These are phyloP conservation scores for Leptarthrus brevirostris DNA, from an alignment of 2,888 invertebrate genomes.

Conservation along the genomic window DNA sequence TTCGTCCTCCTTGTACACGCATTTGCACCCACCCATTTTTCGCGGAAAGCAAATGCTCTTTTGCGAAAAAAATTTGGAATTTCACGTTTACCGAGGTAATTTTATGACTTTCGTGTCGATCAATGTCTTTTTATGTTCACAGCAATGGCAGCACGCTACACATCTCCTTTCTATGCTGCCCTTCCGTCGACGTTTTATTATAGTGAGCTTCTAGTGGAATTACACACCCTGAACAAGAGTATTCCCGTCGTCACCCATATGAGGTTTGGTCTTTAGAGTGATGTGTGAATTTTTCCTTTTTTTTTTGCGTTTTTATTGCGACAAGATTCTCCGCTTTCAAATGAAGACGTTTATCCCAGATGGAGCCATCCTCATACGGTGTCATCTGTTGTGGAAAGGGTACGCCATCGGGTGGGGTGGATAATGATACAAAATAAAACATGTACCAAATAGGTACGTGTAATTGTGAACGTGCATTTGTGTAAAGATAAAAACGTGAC, in stretches of 20 bases:
- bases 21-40: conserved; percentile 1
- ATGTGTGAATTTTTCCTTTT: conserved; percentile 20
- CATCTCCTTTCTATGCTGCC: neutral
- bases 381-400: conserved; percentile 4
- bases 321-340: conserved; percentile 34
- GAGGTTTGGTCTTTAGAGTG: conserved; percentile 22
- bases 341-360: conserved; percentile 42
- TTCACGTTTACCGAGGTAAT: conserved; percentile 40
- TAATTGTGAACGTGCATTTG: conserved; percentile 48
- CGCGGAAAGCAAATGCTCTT: conserved; percentile 5
- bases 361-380: neutral
- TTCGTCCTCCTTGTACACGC: neutral
- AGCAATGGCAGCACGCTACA: neutral
- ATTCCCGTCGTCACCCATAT: neutral
- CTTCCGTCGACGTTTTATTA: conserved; percentile 26
- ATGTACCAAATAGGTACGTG: conserved; percentile 48
- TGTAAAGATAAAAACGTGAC: conserved; percentile 49
- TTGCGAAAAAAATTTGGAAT: conserved; percentile 23
- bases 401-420: conserved; percentile 9
- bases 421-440: conserved; percentile 48
- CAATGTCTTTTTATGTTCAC: conserved; percentile 30
- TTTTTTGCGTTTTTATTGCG: conserved; percentile 32
- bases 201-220: conserved; percentile 41
- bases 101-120: conserved; percentile 41
- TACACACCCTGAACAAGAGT: neutral